A percentile compares a stretch with the other conserved stretches of the same genome.
These are phyloP conservation scores for Popillia japonica DNA, from an alignment of 1,140 invertebrate genomes.

Conservation along the genomic window DNA sequence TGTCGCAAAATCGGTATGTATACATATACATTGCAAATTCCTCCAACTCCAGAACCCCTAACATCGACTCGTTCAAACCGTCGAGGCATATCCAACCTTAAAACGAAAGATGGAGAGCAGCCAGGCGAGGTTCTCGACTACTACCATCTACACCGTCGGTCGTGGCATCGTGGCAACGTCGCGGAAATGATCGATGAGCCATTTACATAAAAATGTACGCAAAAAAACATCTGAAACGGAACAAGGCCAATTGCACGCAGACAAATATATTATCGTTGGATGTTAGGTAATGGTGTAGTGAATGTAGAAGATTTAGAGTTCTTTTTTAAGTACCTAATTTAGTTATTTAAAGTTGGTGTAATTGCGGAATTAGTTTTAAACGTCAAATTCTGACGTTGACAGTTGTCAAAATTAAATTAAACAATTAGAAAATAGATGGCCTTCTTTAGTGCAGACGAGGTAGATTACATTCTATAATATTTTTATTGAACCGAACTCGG, in stretches of 20 bases:
- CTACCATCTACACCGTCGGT: background rate
- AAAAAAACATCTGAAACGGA: constrained; percentile 1
- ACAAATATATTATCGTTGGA: constrained; percentile 4
- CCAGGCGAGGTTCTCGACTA: background rate
- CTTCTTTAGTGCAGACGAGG: too few species aligned
- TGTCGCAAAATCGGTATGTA: constrained; percentile 7
- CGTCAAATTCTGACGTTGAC: too few species aligned
- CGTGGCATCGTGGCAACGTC: background rate
- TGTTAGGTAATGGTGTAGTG: background rate
- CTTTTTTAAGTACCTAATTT: too few species aligned
- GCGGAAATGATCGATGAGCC: background rate
- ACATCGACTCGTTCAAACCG: background rate
- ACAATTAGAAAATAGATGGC: too few species aligned
- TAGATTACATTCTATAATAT: too few species aligned
- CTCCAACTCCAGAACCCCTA: background rate
- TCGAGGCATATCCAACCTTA: background rate
- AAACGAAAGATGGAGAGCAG: background rate
- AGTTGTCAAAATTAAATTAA: too few species aligned
- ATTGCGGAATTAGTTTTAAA: too few species aligned
- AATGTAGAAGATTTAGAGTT: too few species aligned
- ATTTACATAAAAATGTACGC: constrained; percentile 15
- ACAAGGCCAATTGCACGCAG: constrained; percentile 8
- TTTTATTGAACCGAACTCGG: too few species aligned
- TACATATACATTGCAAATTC: background rate
- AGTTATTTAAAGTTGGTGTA: too few species aligned